These are phyloP conservation scores for Tonatia bakeri DNA, from an alignment of 2,113 vertebrate genomes.

Conservation along the genomic window DNA sequence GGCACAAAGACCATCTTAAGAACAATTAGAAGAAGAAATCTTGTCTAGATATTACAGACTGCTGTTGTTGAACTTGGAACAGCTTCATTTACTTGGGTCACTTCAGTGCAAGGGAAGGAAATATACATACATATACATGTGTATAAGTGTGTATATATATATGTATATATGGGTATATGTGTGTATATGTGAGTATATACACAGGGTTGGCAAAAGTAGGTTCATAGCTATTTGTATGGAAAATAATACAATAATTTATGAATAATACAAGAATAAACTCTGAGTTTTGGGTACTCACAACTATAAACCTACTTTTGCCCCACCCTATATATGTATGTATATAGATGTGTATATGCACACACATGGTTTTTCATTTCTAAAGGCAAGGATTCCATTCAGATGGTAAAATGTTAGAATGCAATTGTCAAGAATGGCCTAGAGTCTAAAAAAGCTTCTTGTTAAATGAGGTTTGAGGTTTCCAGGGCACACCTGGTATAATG, in stretches of 20 bases:
- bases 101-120: not conserved
- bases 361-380: not conserved
- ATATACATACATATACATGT: not conserved
- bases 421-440: not conserved
- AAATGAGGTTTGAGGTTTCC: conserved; percentile 41
- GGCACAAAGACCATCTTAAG: not conserved
- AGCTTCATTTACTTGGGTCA: not conserved
- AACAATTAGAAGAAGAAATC: not conserved
- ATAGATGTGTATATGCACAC: too few species aligned
- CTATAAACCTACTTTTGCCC: not conserved
- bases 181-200: not conserved
- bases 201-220: not conserved
- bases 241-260: not conserved
- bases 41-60: not conserved
- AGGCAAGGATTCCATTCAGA: not conserved
- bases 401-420: conserved; percentile 20
- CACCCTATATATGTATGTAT: not conserved
- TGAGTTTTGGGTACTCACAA: not conserved
- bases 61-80: not conserved
- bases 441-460: not conserved
- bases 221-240: not conserved
- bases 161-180: not conserved
- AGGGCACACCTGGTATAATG: conserved; percentile 42
- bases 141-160: too few species aligned
- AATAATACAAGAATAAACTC: not conserved